Conservation (phyloP, 1,140 invertebrate species). For the Cryptotermes secundus region DNA sequence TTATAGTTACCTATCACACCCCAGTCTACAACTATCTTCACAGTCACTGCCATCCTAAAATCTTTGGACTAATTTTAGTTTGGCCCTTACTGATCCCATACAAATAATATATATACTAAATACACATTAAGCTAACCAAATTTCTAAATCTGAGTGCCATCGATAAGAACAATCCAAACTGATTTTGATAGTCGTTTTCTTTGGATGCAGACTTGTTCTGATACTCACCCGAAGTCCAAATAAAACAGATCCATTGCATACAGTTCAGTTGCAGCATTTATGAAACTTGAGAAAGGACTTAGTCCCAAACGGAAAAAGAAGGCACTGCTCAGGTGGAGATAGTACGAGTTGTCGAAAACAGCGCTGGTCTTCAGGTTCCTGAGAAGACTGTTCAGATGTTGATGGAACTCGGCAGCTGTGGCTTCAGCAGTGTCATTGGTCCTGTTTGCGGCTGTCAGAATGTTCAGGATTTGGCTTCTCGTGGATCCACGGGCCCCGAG, state of each 20-base stretch:
- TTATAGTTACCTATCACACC: too few species aligned
- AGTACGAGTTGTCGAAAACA: background rate
- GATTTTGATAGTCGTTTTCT: too few species aligned
- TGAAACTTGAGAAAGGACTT: background rate
- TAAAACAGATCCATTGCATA: background rate
- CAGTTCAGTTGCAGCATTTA: background rate
- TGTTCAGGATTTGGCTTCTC: background rate
- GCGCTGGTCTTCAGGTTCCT: background rate
- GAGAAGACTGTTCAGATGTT: constrained; percentile 15
- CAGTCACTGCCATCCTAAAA: too few species aligned
- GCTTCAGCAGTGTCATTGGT: background rate
- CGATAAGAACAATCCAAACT: too few species aligned
- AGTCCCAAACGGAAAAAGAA: background rate
- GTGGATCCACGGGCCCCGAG: constrained; percentile 13
- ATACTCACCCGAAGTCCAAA: constrained; percentile 20
- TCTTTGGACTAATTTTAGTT: too few species aligned
- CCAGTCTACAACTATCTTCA: too few species aligned
- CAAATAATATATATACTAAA: too few species aligned
- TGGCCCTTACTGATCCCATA: too few species aligned
- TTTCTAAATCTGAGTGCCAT: too few species aligned
- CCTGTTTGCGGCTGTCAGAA: constrained; percentile 4
- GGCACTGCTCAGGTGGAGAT: constrained; percentile 4
- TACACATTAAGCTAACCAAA: too few species aligned
- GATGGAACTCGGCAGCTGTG: background rate
- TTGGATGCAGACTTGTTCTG: too few species aligned